Evolutionary conservation across 2,113 vertebrate genomes (phyloP).

Genomic region (Pica pica): DNA sequence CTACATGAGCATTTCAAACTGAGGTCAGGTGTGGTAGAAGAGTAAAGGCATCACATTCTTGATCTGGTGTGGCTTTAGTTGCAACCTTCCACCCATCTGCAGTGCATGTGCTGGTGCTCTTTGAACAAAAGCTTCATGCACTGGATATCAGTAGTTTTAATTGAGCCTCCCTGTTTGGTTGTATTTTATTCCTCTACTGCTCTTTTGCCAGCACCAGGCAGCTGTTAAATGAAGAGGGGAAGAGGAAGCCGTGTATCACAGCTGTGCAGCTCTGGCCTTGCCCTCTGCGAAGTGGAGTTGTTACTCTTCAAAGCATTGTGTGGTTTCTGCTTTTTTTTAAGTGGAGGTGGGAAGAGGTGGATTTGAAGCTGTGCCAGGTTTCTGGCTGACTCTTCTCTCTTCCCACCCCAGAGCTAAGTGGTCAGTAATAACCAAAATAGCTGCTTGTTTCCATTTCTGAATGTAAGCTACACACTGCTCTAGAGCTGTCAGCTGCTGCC

Average conservation of each 20-base stretch:
- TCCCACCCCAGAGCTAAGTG: neutral
- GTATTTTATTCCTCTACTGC: neutral
- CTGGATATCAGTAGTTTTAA: neutral
- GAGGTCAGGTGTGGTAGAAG: neutral
- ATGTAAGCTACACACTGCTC: neutral
- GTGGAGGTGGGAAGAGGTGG: neutral
- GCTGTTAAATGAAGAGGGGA: neutral
- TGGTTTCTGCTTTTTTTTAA: neutral
- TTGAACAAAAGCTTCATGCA: neutral
- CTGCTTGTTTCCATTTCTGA: neutral
- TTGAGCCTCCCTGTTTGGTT: neutral
- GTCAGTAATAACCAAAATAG: neutral
- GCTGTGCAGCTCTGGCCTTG: neutral
- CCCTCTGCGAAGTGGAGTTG: neutral
- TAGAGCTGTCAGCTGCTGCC: neutral
- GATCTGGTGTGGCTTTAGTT: neutral
- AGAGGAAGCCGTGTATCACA: neutral
- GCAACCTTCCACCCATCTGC: neutral
- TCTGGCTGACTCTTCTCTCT: neutral
- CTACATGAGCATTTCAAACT: rapidly evolving
- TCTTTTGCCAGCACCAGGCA: neutral
- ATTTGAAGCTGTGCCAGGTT: neutral
- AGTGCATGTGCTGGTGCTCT: neutral
- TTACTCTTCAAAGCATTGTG: neutral
- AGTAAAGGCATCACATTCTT: neutral